Conservation (phyloP, 2,113 vertebrate genomes). For the Thermophis baileyi region DNA sequence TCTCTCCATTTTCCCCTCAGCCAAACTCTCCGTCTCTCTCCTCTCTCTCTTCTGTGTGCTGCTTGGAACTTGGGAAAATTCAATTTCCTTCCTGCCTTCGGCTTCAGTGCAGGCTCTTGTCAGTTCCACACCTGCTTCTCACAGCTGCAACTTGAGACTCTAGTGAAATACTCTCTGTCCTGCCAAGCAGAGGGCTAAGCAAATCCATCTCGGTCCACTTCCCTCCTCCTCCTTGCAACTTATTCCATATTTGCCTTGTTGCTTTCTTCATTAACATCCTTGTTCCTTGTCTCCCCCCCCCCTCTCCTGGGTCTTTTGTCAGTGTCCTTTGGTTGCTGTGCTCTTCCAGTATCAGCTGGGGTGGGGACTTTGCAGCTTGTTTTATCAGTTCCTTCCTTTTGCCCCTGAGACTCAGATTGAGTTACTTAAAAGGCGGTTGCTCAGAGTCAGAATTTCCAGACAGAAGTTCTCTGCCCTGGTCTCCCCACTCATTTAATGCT, state of each 20-base stretch:
- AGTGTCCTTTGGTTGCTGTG: rapidly evolving
- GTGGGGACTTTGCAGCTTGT: neutral
- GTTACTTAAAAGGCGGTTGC: neutral
- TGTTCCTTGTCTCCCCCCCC: constrained; percentile 50
- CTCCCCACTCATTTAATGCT: neutral
- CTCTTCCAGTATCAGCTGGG: neutral
- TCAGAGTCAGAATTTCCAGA: constrained; percentile 12
- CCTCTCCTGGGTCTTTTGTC: constrained; percentile 36
- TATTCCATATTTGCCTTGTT: constrained; percentile 58
- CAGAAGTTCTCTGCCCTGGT: neutral
- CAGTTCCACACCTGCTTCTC: constrained; percentile 73
- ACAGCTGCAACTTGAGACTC: constrained; percentile 69
- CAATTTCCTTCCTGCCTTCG: constrained; percentile 74
- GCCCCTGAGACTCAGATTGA: neutral
- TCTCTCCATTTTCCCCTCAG: constrained; percentile 30
- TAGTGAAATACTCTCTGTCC: constrained; percentile 71
- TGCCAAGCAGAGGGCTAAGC: constrained; percentile 64
- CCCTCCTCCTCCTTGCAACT: constrained; percentile 57
- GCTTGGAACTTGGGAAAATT: constrained; percentile 74
- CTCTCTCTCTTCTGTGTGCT: constrained; percentile 41
- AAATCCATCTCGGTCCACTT: constrained; percentile 56
- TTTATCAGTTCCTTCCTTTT: neutral
- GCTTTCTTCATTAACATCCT: constrained; percentile 68
- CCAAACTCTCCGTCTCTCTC: constrained; percentile 26
- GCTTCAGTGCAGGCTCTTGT: constrained; percentile 64